Percentiles rank a stretch among this genome's conserved stretches.
Evolutionary conservation across 2,113 vertebrate genomes (phyloP).

Genomic region (Rhegmatorhina hoffmannsi): DNA sequence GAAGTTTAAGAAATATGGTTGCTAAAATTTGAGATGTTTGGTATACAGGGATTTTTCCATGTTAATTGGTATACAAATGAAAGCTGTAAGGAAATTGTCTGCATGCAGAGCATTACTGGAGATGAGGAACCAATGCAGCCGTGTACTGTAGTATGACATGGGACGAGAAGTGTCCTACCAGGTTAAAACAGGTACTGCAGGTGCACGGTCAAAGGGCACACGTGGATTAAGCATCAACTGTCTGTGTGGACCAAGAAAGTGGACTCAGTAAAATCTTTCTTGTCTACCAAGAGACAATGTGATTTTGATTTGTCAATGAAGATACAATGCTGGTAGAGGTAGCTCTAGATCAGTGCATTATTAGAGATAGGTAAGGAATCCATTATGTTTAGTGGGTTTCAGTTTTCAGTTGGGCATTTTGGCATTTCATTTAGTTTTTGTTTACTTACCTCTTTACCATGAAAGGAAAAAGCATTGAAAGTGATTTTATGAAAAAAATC

Average conservation of each 20-base stretch:
- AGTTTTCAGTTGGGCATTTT: background rate
- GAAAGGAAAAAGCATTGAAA: background rate
- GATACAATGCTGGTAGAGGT: background rate
- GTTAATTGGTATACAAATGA: background rate
- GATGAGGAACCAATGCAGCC: background rate
- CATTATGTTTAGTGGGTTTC: background rate
- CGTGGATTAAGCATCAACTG: rapidly evolving
- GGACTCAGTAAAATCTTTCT: background rate
- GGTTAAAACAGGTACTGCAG: background rate
- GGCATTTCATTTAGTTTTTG: background rate
- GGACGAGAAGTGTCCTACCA: background rate
- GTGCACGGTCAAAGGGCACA: background rate
- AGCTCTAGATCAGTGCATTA: background rate
- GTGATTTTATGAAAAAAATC: background rate
- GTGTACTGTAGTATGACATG: background rate
- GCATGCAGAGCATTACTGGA: background rate
- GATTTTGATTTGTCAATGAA: background rate
- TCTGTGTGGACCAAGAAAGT: background rate
- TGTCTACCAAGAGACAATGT: background rate
- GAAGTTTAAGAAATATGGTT: background rate
- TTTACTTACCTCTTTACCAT: background rate
- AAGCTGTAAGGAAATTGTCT: background rate
- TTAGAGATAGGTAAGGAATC: background rate
- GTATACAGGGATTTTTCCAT: background rate
- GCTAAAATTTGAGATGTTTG: background rate